These are phyloP conservation scores for Tigriopus californicus DNA, from an alignment of 2,888 invertebrate genomes.

Conservation along the genomic window DNA sequence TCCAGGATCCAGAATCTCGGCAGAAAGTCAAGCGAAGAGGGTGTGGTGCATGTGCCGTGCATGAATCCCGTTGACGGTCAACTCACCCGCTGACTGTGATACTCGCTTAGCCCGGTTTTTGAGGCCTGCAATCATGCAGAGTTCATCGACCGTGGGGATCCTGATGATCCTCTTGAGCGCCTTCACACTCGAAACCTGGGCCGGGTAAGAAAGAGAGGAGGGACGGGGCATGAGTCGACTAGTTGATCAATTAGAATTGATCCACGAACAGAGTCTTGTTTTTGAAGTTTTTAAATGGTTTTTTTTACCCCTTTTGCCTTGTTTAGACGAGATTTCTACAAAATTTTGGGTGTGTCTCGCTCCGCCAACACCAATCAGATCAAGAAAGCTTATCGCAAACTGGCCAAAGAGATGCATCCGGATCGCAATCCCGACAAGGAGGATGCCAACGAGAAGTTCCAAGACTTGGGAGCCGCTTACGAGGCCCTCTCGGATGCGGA, in stretches of 20 bases:
- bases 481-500: constrained; percentile 83
- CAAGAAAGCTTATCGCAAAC: constrained; percentile 85
- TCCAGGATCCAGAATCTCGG: no score
- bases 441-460: constrained; percentile 76
- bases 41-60: no score
- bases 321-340: constrained; percentile 74
- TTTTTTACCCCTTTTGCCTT: constrained; percentile 16
- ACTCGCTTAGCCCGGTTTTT: no score
- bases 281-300: not conserved
- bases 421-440: constrained; percentile 93
- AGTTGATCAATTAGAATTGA: no score
- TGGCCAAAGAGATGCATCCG: constrained; percentile 92
- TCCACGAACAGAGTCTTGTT: no score
- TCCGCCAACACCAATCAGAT: constrained; percentile 80
- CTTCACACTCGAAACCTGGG: not conserved
- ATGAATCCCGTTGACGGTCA: no score
- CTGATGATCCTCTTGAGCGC: not conserved
- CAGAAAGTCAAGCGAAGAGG: no score
- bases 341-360: constrained; percentile 65
- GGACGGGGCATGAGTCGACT: no score
- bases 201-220: not conserved
- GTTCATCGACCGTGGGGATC: no score
- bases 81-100: no score
- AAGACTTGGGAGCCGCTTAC: constrained; percentile 87
- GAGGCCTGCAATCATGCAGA: no score